phyloP scores from a whole-genome alignment of 2,113 vertebrate species.

The Marcusenius ussheri region DNA sequence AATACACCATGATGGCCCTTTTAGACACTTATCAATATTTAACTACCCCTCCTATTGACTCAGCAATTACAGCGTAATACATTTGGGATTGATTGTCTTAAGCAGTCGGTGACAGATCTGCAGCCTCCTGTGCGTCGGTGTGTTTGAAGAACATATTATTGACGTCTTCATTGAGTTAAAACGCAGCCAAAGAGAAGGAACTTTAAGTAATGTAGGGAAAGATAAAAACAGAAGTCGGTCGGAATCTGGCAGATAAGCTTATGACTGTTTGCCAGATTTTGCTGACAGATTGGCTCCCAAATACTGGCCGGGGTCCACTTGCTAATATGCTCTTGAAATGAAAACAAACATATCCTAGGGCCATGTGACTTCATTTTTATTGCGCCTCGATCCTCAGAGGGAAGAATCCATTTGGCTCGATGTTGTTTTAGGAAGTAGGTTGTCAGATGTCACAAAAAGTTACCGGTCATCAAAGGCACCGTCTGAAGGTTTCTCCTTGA shows the following conservation, averaged over 20 bases:
- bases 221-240: background rate
- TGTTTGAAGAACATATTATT: background rate
- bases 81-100: constrained; percentile 78
- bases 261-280: background rate
- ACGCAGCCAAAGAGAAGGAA: background rate
- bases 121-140: background rate
- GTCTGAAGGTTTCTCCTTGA: background rate
- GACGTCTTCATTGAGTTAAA: background rate
- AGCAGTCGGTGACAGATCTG: constrained; percentile 40
- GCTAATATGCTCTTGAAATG: background rate
- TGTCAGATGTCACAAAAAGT: background rate
- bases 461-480: background rate
- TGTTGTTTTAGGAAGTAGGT: background rate
- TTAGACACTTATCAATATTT: constrained; percentile 80
- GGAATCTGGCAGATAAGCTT: background rate
- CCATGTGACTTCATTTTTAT: background rate
- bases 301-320: background rate
- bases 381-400: background rate
- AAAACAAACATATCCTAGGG: background rate
- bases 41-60: constrained; percentile 70
- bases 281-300: background rate
- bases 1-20: constrained; percentile 66
- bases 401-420: background rate
- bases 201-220: background rate
- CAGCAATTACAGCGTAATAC: constrained; percentile 74